Evolutionary conservation across 2,113 vertebrate genomes (phyloP), one percentile per base, ranked within the genome.

Genomic region (Otocyon megalotis): DNA sequence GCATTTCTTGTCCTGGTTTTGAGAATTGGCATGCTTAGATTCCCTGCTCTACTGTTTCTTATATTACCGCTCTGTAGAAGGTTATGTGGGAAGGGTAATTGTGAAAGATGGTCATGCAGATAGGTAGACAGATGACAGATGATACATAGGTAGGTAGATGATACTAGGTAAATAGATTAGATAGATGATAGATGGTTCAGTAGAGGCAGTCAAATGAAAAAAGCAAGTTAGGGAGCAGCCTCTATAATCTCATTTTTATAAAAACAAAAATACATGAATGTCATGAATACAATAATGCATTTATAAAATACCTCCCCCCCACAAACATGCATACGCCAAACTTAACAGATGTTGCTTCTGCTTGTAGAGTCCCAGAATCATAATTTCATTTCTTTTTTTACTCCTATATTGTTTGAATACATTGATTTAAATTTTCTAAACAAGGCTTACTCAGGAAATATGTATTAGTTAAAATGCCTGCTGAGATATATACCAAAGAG

Each of bases 381-480:
- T 85, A 62, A 24, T 92, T 93, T 24, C 48, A 7, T 26, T n/a
- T 85, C 56, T 90, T 81, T 91, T 9, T 84, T 95, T 69, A 90
- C 76, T 88, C 6, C n/a, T 48, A 14, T 60, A 30, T 65, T 94
- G 8, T 87, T 90, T 94, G 50, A 91, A 89, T 43, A 69, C 3
- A 60, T 28, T 84, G 11, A 84, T 14, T 50, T 90, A 85, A 93
- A 35, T 53, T 58, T 86, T 93, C 12, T 72, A 58, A 94, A 53
- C 5, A 92, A 92, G 19, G n/a, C 13, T 76, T 12, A 94, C 11
- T 85, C 13, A 67, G 11, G 15, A 82, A 54, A 86, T 82, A 81
- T 30, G 20, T 17, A 53, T 77, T 80, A 48, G 5, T 56, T 96
- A 94, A 96, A 3, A 43, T 63, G 14, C 0, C 2, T 96, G 30